Evolutionary conservation across 2,797 vertebrate genomes (phyloP).

Genomic region (Scolopax rusticola): DNA sequence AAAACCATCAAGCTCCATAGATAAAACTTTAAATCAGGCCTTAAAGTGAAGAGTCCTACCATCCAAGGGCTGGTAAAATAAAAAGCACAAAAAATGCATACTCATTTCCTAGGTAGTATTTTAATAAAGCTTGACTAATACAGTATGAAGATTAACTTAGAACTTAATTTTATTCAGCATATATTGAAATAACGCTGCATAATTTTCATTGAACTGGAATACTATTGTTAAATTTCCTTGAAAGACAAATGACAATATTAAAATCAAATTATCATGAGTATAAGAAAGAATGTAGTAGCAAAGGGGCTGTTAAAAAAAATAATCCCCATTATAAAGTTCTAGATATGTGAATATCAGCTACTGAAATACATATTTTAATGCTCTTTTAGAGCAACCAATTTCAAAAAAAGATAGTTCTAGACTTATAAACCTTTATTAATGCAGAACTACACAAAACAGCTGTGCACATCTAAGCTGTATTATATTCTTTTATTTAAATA

Average conservation of each 20-base stretch:
- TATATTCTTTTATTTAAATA: background rate
- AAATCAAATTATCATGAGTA: background rate
- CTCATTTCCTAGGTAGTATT: background rate
- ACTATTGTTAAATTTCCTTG: background rate
- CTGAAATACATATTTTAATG: background rate
- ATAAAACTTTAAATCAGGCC: background rate
- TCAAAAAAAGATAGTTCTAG: background rate
- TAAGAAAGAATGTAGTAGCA: background rate
- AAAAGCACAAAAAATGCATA: background rate
- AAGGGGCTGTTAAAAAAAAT: background rate
- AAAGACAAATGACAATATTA: constrained; percentile 12
- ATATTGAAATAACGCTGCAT: background rate
- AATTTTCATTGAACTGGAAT: background rate
- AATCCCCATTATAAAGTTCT: background rate
- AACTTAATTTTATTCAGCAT: background rate
- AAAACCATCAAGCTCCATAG: background rate
- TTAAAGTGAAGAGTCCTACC: background rate
- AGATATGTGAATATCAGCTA: background rate
- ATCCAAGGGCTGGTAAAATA: background rate
- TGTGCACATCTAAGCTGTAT: background rate
- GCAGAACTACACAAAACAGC: background rate
- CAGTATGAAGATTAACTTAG: background rate
- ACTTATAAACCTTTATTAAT: background rate
- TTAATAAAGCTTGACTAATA: background rate
- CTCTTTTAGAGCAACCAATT: background rate